These are phyloP conservation scores for Halisarca cf. caerulea DNA, from an alignment of 37 sponge, comb jelly and placozoan genomes.

Conservation along the genomic window DNA sequence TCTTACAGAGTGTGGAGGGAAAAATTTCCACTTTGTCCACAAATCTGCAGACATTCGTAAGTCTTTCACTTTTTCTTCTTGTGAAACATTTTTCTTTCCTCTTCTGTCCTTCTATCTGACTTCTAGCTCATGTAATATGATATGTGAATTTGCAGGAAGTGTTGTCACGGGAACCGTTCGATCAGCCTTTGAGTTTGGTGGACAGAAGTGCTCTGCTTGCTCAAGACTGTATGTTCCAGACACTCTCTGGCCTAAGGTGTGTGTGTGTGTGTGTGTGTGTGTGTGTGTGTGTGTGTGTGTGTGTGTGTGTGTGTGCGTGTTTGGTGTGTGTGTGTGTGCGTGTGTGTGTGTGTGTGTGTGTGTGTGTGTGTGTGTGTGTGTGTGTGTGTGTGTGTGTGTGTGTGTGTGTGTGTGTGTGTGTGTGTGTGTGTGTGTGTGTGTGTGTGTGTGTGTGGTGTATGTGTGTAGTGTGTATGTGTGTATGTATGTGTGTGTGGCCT, in stretches of 20 bases:
- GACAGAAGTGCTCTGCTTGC: slow-evolving; percentile 97
- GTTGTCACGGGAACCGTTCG: slow-evolving; percentile 76
- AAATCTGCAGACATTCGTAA: slow-evolving; percentile 68
- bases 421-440: slow-evolving; percentile 30
- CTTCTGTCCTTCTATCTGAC: no score
- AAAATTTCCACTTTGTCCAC: slow-evolving; percentile 96
- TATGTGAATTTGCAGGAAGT: slow-evolving; percentile 61
- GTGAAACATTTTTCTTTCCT: no score
- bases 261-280: not conserved
- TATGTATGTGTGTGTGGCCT: no score
- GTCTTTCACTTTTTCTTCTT: not conserved
- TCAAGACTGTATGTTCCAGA: slow-evolving; percentile 92
- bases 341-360: not conserved
- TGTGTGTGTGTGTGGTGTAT: not conserved
- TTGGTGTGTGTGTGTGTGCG: no score
- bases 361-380: not conserved
- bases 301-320: no score
- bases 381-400: not conserved
- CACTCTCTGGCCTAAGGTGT: slow-evolving; percentile 84
- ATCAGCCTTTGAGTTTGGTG: slow-evolving; percentile 94
- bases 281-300: not conserved
- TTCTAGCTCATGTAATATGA: no score
- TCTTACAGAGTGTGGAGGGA: slow-evolving; percentile 89
- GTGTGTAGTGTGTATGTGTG: no score
- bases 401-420: not conserved